Conservation (phyloP, 2,888 invertebrate species). For the Coremacera marginata region DNA sequence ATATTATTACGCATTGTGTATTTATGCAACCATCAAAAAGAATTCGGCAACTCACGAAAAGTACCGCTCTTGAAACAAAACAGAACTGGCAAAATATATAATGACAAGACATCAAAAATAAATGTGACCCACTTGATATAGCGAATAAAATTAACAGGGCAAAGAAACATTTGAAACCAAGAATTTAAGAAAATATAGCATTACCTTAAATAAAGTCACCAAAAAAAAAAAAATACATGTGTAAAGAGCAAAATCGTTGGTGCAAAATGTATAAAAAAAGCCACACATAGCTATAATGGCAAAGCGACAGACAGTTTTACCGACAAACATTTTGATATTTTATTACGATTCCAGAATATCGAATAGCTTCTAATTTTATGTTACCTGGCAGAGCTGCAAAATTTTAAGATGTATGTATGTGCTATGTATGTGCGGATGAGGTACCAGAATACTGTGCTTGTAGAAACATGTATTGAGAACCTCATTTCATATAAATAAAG, state of each 20-base stretch:
- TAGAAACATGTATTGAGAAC: background rate
- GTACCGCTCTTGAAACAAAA: background rate
- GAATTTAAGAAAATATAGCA: background rate
- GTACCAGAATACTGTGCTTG: background rate
- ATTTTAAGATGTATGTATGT: background rate
- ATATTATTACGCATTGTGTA: background rate
- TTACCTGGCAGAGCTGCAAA: background rate
- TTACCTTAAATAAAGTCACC: too few species aligned
- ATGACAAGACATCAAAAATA: conserved; percentile 65
- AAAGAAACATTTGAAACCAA: background rate
- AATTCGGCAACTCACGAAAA: background rate
- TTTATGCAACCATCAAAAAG: background rate
- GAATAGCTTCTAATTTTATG: background rate
- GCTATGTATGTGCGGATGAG: background rate
- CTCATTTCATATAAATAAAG: too few species aligned
- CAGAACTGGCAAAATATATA: background rate
- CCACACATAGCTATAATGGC: background rate
- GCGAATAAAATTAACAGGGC: background rate
- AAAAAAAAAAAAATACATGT: background rate
- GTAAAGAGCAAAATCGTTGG: background rate
- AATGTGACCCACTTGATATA: conserved; percentile 62
- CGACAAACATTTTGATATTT: conserved; percentile 10
- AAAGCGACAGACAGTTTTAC: background rate
- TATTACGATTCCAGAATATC: conserved; percentile 10
- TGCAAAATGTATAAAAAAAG: background rate